Evolutionary conservation across 2,797 vertebrate genomes (phyloP), one percentile per base, ranked within the genome.

Genomic region (Hoplostethus atlanticus): DNA sequence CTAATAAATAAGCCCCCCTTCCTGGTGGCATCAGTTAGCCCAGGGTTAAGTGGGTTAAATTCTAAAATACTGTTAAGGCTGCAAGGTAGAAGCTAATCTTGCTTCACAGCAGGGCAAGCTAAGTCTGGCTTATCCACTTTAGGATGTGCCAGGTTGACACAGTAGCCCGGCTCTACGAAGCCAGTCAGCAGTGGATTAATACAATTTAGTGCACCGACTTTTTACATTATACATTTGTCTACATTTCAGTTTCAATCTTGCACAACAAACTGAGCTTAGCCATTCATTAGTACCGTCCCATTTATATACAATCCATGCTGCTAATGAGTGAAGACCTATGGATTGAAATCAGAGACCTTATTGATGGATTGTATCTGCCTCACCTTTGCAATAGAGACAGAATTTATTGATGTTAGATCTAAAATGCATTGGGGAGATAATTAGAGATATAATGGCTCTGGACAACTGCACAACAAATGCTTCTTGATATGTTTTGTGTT

Each of bases 41-140:
- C 16, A 6, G 51, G 69, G 81, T 91, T 87, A 87, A 87, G 69
- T 79, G 80, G 83, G 79, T 87, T 83, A 77, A 73, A 75, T 61
- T 85, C 79, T 62, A 64, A 86, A 88, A 91, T 78, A 74, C 68
- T 79, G 69, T 88, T 90, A 84, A 87, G 77, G 80, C 60, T 68
- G 67, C 82, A 83, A 90, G 81, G 80, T 84, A 42, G 57, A 42
- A 78, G 81, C 73, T 87, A 81, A 92, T 90, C 87, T 84, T 63
- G 79, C 85, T 84, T 89, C 76, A 89, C 81, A 82, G 79, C 68
- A 17, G 82, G 81, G 66, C 68, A 71, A 81, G 74, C 57, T 76
- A 59, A 79, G 52, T 80, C 77, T 30, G 12, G 0, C 56, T 88
- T 87, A 86, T 86, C 85, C 85, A 81, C 79, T 88, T 77, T 84